Evolutionary conservation across 2,888 invertebrate genomes (phyloP), one percentile per base, ranked within the genome.

Genomic region (Argyresthia albistria): DNA sequence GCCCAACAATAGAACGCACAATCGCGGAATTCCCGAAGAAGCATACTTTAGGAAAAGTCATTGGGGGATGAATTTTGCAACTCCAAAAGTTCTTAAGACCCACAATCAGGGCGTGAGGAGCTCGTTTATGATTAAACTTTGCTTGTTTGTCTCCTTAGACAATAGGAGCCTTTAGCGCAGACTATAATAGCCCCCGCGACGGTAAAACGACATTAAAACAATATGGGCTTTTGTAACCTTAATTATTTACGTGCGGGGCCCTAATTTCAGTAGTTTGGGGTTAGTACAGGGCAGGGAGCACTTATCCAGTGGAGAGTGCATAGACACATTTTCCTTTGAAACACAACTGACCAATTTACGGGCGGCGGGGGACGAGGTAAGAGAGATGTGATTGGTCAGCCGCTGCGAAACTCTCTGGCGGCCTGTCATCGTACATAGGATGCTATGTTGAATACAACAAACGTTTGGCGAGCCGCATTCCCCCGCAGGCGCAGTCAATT

Each of bases 161-260:
- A 70, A 70, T 65, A 67, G 54, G 60, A 62, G 70, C 65, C 51
- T 66, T 39, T 6, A 39, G 39, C 39, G 39, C 4, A 39, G 10
- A 8, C 39, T 36, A n/a, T 39, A 39, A 69, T 39, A 50, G 25
- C 16, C 39, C 42, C 6, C 25, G 42, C 37, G 46, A 35, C 51
- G 63, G 54, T 52, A 46, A 46, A 58, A 58, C 56, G 60, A 58
- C 56, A 57, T 64, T 70, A 67, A 66, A 69, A 67, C 67, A 70
- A 68, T 69, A 65, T 63, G 62, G 63, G 62, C 58, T 60, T 63
- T 58, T 58, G 58, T 66, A 59, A 62, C 61, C 62, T 68, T 73
- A 73, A 76, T 76, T 73, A 70, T 73, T 73, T 72, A 77, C 76
- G 72, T 73, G 69, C n/a, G n/a, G n/a, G n/a, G n/a, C 25, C 25